phyloP scores from a whole-genome alignment of 2,797 vertebrate genomes.

The Rhinichthys osculus region DNA sequence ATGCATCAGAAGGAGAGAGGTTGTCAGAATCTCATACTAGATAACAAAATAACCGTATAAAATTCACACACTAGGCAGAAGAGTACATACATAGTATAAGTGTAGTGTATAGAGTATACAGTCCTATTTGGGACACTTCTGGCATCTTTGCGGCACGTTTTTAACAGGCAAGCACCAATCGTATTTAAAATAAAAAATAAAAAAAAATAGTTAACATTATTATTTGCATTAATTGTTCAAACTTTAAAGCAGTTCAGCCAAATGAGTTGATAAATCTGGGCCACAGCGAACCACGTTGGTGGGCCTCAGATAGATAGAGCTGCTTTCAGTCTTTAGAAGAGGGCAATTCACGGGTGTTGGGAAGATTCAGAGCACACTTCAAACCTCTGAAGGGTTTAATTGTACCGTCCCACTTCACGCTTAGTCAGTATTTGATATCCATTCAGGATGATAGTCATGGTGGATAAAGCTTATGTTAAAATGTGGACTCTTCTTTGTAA shows the following conservation, averaged over 20 bases:
- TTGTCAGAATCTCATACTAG: neutral
- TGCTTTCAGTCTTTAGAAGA: neutral
- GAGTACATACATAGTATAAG: neutral
- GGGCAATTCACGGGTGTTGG: neutral
- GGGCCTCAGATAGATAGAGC: conserved; percentile 11
- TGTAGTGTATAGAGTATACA: neutral
- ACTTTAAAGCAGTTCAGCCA: conserved; percentile 7
- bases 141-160: neutral
- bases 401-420: conserved; percentile 18
- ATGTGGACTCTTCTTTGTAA: neutral
- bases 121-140: neutral
- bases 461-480: conserved; percentile 29
- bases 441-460: conserved; percentile 35
- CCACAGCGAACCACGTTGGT: neutral
- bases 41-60: neutral
- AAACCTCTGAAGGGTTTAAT: conserved; percentile 12
- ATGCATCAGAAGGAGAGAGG: too few relatives aligned
- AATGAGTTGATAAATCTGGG: neutral
- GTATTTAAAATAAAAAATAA: neutral
- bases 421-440: conserved; percentile 27
- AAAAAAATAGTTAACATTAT: neutral
- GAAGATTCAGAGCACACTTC: conserved; percentile 26
- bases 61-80: neutral
- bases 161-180: neutral
- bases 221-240: neutral